phyloP scores from a whole-genome alignment of 2,888 invertebrate species.

The Hetaerina titia region DNA sequence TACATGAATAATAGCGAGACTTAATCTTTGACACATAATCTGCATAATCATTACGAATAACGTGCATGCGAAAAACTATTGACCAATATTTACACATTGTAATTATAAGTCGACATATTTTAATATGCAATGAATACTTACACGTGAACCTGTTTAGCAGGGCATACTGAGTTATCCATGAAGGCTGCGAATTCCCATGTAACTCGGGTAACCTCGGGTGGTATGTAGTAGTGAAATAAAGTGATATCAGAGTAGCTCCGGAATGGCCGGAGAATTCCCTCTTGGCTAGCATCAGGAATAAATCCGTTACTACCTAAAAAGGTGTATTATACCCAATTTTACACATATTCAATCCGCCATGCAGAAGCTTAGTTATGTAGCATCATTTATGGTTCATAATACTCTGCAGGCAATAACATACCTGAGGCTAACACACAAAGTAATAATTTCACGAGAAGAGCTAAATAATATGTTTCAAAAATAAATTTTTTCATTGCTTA shows the following conservation, averaged over 20 bases:
- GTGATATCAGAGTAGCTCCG: constrained; percentile 78
- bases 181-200: constrained; percentile 79
- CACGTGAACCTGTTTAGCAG: constrained; percentile 77
- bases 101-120: too few relatives aligned
- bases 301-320: constrained; percentile 70
- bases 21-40: too few relatives aligned
- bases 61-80: too few relatives aligned
- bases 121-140: constrained; percentile 72
- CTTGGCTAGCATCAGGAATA: constrained; percentile 78
- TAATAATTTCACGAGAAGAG: not conserved
- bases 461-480: not conserved
- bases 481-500: not conserved
- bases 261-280: constrained; percentile 77
- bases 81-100: too few relatives aligned
- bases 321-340: not conserved
- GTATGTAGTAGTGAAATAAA: constrained; percentile 78
- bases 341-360: not conserved
- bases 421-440: not conserved
- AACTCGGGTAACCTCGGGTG: constrained; percentile 77
- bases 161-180: constrained; percentile 77
- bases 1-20: too few relatives aligned
- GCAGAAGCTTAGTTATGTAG: not conserved
- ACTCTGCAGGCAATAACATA: not conserved
- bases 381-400: not conserved
- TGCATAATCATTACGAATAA: too few relatives aligned